phyloP scores from a whole-genome alignment of 2,113 vertebrate genomes.

The Dipodomys stephensi region DNA sequence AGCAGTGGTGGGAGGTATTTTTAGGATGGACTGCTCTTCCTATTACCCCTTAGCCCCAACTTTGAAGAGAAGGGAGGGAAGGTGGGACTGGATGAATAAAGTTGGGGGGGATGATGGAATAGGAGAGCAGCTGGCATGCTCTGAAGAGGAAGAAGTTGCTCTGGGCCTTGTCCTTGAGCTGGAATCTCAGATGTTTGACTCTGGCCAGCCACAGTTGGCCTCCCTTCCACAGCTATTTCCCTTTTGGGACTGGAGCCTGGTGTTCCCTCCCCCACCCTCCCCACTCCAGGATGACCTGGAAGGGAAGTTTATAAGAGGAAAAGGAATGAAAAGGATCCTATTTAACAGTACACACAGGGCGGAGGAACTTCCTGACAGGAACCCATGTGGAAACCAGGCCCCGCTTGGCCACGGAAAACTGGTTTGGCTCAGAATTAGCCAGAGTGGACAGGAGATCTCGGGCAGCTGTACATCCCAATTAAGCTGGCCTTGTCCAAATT shows the following conservation, averaged over 20 bases:
- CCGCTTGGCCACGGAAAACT: slow-evolving; percentile 87
- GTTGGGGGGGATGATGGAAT: background rate
- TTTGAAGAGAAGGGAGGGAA: background rate
- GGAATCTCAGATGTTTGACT: slow-evolving; percentile 6
- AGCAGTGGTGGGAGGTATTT: slow-evolving; percentile 67
- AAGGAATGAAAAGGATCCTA: slow-evolving; percentile 79
- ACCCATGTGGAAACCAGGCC: slow-evolving; percentile 81
- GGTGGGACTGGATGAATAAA: background rate
- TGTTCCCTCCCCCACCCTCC: background rate
- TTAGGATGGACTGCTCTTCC: slow-evolving; percentile 63
- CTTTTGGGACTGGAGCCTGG: background rate
- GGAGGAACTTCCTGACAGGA: slow-evolving; percentile 87
- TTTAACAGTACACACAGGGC: slow-evolving; percentile 82
- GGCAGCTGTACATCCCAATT: slow-evolving; percentile 63
- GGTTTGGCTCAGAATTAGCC: slow-evolving; percentile 84
- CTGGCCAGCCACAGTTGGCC: background rate
- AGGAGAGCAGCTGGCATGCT: background rate
- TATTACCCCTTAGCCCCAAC: slow-evolving; percentile 36
- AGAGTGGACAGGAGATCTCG: slow-evolving; percentile 80
- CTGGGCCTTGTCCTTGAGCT: background rate
- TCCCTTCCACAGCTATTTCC: slow-evolving; percentile 3
- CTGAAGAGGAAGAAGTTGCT: background rate
- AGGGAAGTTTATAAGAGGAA: slow-evolving; percentile 83
- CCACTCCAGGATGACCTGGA: slow-evolving; percentile 70
- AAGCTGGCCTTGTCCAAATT: slow-evolving; percentile 52